Percentiles rank a stretch among this genome's conserved stretches.
These are phyloP conservation scores for Cyaniris semiargus DNA, from an alignment of 2,888 invertebrate species.

Conservation along the genomic window DNA sequence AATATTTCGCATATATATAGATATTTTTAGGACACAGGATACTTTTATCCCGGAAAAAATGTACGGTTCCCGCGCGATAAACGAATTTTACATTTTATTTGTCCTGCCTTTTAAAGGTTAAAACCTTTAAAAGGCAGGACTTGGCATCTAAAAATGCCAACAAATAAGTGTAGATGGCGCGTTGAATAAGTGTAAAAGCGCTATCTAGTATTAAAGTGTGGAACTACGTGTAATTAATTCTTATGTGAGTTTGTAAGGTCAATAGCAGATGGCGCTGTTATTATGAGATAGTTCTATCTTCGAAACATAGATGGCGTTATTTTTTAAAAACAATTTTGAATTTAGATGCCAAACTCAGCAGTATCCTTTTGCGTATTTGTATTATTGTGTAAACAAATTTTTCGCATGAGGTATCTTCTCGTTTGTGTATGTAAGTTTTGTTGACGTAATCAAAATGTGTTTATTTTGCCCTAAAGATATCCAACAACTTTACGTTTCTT, in stretches of 20 bases:
- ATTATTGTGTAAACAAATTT: not conserved
- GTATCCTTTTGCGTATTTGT: not conserved
- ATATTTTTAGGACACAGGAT: too few species aligned
- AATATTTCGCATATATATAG: too few species aligned
- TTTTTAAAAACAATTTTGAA: too few species aligned
- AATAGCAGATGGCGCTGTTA: not conserved
- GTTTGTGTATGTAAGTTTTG: not conserved
- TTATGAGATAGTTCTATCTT: not conserved
- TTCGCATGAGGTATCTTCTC: not conserved
- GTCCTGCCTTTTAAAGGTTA: too few species aligned
- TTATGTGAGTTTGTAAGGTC: not conserved
- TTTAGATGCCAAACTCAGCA: not conserved
- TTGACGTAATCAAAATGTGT: conserved; percentile 1
- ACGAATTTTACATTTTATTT: too few species aligned
- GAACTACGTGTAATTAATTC: not conserved
- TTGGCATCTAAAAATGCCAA: not conserved
- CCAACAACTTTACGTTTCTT: not conserved
- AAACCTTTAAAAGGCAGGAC: too few species aligned
- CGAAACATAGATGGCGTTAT: not conserved
- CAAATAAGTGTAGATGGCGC: not conserved
- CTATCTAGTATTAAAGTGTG: not conserved
- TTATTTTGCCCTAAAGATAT: not conserved
- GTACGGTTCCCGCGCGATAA: too few species aligned
- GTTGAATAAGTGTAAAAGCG: not conserved
- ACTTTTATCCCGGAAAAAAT: too few species aligned